Percentiles rank a stretch among this genome's conserved stretches.
Conservation (phyloP, 2,888 invertebrate species). For the Euclidia mi region DNA sequence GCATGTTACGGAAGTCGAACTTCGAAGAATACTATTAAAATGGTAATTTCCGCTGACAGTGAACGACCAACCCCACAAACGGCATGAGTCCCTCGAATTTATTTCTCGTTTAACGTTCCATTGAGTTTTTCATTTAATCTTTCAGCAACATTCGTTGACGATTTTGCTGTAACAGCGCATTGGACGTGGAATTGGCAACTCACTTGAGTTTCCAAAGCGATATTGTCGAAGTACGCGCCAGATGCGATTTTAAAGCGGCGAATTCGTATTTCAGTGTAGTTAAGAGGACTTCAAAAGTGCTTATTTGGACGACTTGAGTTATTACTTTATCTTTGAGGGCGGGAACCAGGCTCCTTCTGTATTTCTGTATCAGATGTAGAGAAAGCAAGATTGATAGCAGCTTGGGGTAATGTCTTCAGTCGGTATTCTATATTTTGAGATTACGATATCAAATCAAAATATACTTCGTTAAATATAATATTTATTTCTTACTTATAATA, state of each 20-base stretch:
- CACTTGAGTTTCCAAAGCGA: constrained; percentile 15
- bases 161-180: constrained; percentile 24
- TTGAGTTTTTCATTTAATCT: constrained; percentile 21
- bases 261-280: constrained; percentile 33
- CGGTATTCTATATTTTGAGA: constrained; percentile 1
- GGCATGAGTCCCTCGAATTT: constrained; percentile 15
- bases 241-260: constrained; percentile 28
- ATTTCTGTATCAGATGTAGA: constrained; percentile 26
- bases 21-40: constrained; percentile 49
- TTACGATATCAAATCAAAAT: no score
- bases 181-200: constrained; percentile 28
- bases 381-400: constrained; percentile 34
- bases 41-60: constrained; percentile 45
- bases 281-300: constrained; percentile 23
- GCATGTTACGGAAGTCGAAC: constrained; percentile 47
- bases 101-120: constrained; percentile 40
- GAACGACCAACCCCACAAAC: constrained; percentile 15
- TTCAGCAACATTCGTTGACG: constrained; percentile 16
- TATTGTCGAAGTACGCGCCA: constrained; percentile 7
- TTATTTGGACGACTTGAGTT: constrained; percentile 41
- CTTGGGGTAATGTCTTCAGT: constrained; percentile 9
- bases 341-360: constrained; percentile 21
- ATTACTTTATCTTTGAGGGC: constrained; percentile 28
- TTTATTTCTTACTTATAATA: no score
- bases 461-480: no score